Base-by-base conservation (phyloP, 2,113 vertebrate genomes). In the Anarhynchus alexandrinus region DNA sequence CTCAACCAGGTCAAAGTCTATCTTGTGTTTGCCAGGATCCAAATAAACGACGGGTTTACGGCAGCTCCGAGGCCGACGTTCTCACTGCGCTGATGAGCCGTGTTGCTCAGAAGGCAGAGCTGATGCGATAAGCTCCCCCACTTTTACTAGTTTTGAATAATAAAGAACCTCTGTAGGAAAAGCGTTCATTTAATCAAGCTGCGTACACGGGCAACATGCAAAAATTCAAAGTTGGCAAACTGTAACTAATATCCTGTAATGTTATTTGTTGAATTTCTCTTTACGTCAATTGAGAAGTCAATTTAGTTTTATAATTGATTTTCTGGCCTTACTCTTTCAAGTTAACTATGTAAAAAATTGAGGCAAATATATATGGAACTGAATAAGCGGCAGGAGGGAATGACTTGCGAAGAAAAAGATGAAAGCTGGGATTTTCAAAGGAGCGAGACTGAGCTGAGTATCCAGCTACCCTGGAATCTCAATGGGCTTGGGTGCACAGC, bases 261-360 rank as follows among this genome's bases (percentile, higher is more conserved):
- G 80, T 91, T 97, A 95, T 97, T 97, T 97, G 96, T 97, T 94
- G 94, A 82, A 95, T 97, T 97, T 97, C 91, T 93, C 93, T 95
- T 96, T 97, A 96, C 42, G 78, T 96, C 96, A 94, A 91, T 96
- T 97, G 96, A 97, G 94, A 97, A 97, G 97, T 94, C 95, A 97
- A 97, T 95, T 95, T 96, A 96, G 95, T 95, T 96, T 95, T 95
- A 88, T 97, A 97, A 97, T 97, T 97, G 96, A 96, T 97, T 97
- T 97, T 97, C 93, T 97, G 97, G 95, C 91, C 87, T 93, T 82
- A 91, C 84, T 96, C 96, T 97, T 97, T 97, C 95, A 97, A 96
- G 96, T 96, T 96, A 97, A 91, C 91, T 81, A 94, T 5, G 82
- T 85, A 93, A 94, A 95, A 97, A 97, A 95, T 47, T 70, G 74